These are phyloP conservation scores for Solenopsis fugax DNA, from an alignment of 1,140 invertebrate genomes.

Conservation along the genomic window DNA sequence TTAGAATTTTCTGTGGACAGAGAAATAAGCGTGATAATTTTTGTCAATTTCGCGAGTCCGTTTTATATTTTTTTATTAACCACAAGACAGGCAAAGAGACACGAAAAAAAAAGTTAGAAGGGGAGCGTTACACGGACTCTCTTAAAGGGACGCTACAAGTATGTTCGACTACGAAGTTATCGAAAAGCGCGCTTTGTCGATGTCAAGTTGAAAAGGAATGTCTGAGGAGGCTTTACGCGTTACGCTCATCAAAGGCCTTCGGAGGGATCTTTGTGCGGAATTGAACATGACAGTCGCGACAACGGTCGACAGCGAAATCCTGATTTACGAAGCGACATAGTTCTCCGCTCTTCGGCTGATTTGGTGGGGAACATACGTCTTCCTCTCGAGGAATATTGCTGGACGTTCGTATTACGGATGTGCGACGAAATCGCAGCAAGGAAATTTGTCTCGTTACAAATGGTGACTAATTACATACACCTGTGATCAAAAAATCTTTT, in stretches of 20 bases:
- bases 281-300: conserved; percentile 56
- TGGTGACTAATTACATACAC: background rate
- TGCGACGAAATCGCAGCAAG: background rate
- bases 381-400: background rate
- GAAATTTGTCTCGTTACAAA: background rate
- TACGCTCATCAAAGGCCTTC: conserved; percentile 39
- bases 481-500: too few relatives aligned
- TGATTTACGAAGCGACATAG: conserved; percentile 51
- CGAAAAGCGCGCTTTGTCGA: conserved; percentile 37
- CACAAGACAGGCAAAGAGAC: too few relatives aligned
- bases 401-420: background rate
- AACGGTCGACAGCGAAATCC: conserved; percentile 53
- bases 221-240: conserved; percentile 34
- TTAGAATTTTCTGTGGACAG: too few relatives aligned
- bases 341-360: conserved; percentile 31
- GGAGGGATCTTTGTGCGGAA: conserved; percentile 32
- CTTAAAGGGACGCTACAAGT: conserved; percentile 16
- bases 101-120: background rate
- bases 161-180: conserved; percentile 14
- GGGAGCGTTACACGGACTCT: background rate
- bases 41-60: background rate
- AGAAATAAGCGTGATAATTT: too few relatives aligned
- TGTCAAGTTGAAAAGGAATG: conserved; percentile 37
- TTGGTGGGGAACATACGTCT: conserved; percentile 3
- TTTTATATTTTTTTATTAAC: background rate